Base-by-base conservation (phyloP, 2,113 vertebrate species). In the Microcebus murinus region DNA sequence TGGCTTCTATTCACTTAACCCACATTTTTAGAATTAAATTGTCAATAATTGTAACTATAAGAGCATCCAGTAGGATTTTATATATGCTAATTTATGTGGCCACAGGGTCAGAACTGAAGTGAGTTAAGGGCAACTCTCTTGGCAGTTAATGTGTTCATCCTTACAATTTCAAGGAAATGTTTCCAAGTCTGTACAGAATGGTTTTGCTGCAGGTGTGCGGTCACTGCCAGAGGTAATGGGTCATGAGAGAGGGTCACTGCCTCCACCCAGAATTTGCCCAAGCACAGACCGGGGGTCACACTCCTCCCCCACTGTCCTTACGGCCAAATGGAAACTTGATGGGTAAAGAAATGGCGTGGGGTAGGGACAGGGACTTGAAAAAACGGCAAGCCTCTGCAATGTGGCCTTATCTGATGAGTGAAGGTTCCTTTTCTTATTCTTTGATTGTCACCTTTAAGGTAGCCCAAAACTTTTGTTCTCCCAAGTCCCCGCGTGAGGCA, bases 121-220 rank as follows among this genome's bases (percentile, higher is more conserved):
- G 52, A 55, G 52, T 55, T 55, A 55, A 55, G 20, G 17, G 52
- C 52, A 55, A 55, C 52, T 55, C 52, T 55, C 52, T 6, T 55
- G 52, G 52, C 52, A 55, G 52, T 55, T 55, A 55, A 18, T 55
- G 17, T 55, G 6, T 20, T 55, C 48, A 4, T 57, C 67, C n/a
- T 79, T 27, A 13, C 31, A 18, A 48, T 39, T 50, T 42, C 15
- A 34, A 27, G 50, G 57, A 68, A 27, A 57, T 18, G 9, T 48
- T 59, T 81, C 45, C 45, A 50, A n/a, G 91, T 82, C 77, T 91
- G 82, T 39, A 15, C 45, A 67, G 59, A 57, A 18, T 50, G 71
- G 11, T 48, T 79, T 34, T 6, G n/a, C 29, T 48, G 3, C 3
- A 50, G 12, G 6, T 61, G 59, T 39, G 21, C 48, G 2, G 7